A percentile compares a stretch with the other conserved stretches of the same genome.
Evolutionary conservation across 2,888 invertebrate genomes (phyloP).

Genomic region (Loripinus fragilis): DNA sequence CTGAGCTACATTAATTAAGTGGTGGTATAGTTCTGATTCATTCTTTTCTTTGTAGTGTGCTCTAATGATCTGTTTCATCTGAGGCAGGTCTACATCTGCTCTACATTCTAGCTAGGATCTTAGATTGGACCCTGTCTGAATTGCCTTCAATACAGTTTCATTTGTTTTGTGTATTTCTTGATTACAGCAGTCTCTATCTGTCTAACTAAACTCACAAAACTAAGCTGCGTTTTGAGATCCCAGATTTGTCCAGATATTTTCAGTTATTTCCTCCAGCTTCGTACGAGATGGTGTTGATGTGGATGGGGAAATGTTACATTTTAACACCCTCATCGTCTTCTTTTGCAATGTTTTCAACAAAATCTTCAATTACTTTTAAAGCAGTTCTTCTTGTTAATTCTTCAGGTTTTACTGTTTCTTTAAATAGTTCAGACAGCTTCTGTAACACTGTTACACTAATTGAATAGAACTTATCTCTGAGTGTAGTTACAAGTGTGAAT

Average conservation of each 20-base stretch:
- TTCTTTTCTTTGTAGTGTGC: conserved; percentile 39
- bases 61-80: conserved; percentile 15
- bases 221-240: conserved; percentile 4
- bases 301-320: neutral
- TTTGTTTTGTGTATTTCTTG: neutral
- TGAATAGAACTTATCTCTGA: neutral
- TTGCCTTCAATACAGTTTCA: neutral
- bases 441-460: neutral
- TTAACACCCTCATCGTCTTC: conserved; percentile 6
- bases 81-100: conserved; percentile 18
- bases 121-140: neutral
- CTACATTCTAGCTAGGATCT: conserved; percentile 30
- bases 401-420: neutral
- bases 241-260: conserved; percentile 37
- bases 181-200: conserved; percentile 19
- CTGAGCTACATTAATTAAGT: conserved; percentile 32
- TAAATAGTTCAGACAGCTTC: neutral
- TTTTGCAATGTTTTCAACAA: neutral
- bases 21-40: conserved; percentile 34
- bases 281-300: neutral
- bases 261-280: conserved; percentile 26
- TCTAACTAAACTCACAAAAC: conserved; percentile 34
- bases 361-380: neutral
- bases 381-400: neutral
- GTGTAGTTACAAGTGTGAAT: neutral